Conservation (phyloP, 2,797 vertebrate species). For the Uromys caudimaculatus region DNA sequence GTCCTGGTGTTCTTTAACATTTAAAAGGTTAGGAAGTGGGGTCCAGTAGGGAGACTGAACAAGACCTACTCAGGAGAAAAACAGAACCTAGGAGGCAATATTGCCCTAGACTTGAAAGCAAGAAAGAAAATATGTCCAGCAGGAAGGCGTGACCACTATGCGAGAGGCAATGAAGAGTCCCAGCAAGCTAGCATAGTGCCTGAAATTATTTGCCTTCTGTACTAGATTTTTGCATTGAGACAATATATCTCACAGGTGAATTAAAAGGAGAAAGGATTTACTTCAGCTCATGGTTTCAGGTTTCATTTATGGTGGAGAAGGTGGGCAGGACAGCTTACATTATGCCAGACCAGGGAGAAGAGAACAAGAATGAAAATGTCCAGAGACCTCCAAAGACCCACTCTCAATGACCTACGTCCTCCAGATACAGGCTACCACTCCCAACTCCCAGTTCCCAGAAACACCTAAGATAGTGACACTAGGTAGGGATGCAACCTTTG, state of each 20-base stretch:
- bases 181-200: fast-evolving
- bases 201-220: not conserved
- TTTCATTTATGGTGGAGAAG: not conserved
- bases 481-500: not conserved
- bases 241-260: not conserved
- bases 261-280: not conserved
- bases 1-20: not conserved
- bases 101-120: not conserved
- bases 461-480: not conserved
- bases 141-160: not conserved
- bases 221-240: not conserved
- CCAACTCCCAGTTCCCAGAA: not conserved
- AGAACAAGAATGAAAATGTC: not conserved
- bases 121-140: not conserved
- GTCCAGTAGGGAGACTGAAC: fast-evolving
- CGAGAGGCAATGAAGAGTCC: not conserved
- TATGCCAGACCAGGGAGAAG: too few relatives aligned
- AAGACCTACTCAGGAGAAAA: not conserved
- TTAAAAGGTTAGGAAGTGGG: not conserved
- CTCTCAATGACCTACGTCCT: not conserved
- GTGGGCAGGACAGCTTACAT: too few relatives aligned
- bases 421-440: too few relatives aligned
- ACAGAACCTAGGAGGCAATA: not conserved
- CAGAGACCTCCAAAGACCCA: not conserved
- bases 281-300: not conserved